Conservation (phyloP, 2,888 invertebrate species). For the Cephalotes varians region DNA sequence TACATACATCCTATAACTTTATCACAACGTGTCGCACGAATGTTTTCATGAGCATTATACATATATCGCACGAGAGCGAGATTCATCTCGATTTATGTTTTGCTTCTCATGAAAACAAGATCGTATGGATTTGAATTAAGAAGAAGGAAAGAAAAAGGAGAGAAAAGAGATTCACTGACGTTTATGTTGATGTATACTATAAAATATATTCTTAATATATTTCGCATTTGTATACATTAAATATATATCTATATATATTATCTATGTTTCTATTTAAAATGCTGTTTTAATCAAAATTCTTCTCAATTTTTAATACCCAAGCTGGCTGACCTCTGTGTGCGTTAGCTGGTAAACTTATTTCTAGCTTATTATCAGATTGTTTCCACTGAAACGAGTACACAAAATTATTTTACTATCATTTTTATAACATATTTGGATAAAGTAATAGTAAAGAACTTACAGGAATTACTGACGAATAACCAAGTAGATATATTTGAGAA, state of each 20-base stretch:
- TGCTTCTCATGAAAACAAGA: conserved; percentile 27
- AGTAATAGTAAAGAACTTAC: conserved; percentile 51
- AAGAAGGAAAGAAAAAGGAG: neutral
- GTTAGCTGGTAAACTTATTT: conserved; percentile 74
- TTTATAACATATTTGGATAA: conserved; percentile 16
- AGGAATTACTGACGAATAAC: conserved; percentile 77
- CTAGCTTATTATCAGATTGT: conserved; percentile 47
- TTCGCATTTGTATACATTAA: neutral
- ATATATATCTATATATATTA: neutral
- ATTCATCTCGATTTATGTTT: conserved; percentile 11
- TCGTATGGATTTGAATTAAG: conserved; percentile 12
- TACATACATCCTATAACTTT: neutral
- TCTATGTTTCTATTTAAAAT: neutral
- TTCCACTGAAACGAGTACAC: conserved; percentile 74
- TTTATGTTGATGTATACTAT: neutral
- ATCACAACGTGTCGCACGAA: neutral
- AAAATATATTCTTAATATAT: conserved; percentile 51
- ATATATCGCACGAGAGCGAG: neutral
- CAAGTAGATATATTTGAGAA: conserved; percentile 86
- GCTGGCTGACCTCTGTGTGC: conserved; percentile 79
- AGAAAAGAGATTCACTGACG: neutral
- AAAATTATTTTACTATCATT: conserved; percentile 27
- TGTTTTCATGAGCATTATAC: neutral
- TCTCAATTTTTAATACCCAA: conserved; percentile 78
- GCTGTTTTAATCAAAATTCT: neutral